Conservation (phyloP, 1,140 invertebrate genomes). For the Drosophila santomea region DNA sequence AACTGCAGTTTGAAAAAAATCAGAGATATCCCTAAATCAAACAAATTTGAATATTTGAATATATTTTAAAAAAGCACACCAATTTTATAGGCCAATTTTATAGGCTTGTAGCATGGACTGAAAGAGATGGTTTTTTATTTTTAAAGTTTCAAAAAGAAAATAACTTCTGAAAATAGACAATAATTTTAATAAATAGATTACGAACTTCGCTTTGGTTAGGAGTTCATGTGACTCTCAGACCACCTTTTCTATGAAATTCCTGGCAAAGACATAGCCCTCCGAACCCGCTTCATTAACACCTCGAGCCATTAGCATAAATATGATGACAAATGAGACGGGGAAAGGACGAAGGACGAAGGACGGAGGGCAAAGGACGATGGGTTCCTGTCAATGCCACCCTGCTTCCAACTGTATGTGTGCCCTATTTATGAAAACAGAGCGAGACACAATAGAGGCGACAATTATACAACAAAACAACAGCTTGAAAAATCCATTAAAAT, state of each 20-base stretch:
- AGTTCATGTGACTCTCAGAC: not conserved
- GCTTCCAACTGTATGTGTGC: slow-evolving; percentile 30
- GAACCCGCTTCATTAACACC: slow-evolving; percentile 54
- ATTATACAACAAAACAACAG: slow-evolving; percentile 83
- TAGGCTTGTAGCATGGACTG: no score
- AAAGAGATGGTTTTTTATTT: no score
- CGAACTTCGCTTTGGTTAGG: not conserved
- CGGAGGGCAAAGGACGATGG: slow-evolving; percentile 19
- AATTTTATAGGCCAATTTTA: no score
- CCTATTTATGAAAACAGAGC: slow-evolving; percentile 65
- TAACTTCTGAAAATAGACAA: no score
- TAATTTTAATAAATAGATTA: not conserved
- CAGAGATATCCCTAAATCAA: no score
- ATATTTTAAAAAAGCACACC: no score
- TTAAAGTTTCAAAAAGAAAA: no score
- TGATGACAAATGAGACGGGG: slow-evolving; percentile 69
- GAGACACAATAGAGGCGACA: slow-evolving; percentile 65
- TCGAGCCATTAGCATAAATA: slow-evolving; percentile 71
- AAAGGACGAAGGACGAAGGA: slow-evolving; percentile 34
- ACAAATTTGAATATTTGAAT: no score
- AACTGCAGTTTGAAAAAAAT: no score
- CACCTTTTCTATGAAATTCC: slow-evolving; percentile 4
- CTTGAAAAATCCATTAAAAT: slow-evolving; percentile 84
- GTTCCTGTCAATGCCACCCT: slow-evolving; percentile 32
- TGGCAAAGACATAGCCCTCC: slow-evolving; percentile 1